Evolutionary conservation across 1,140 invertebrate species (phyloP).

Genomic region (Trichonephila inaurata): DNA sequence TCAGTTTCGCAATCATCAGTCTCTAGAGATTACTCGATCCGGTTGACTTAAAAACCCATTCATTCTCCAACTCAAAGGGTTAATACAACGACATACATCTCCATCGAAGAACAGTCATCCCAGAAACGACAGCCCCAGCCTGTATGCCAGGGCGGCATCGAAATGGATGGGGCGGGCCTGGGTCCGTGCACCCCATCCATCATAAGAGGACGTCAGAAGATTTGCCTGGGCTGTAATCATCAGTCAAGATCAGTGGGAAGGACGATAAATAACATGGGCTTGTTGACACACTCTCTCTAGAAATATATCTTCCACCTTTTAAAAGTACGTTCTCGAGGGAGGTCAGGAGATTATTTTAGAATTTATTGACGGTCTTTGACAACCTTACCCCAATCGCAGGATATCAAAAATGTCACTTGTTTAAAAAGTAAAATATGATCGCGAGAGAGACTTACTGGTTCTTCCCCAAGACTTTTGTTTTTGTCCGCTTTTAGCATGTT

Average conservation of each 20-base stretch:
- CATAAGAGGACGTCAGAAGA: not conserved
- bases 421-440: conserved; percentile 17
- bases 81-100: not conserved
- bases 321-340: not conserved
- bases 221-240: conserved; percentile 1
- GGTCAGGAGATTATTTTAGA: not conserved
- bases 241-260: conserved; percentile 13
- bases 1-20: too few relatives aligned
- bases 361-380: not conserved
- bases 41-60: not conserved
- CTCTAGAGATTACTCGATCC: too few relatives aligned
- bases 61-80: conserved; percentile 4
- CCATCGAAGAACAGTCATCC: not conserved
- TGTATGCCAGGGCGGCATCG: not conserved
- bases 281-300: not conserved
- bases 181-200: not conserved
- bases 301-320: conserved; percentile 23
- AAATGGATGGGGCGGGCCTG: not conserved
- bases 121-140: not conserved
- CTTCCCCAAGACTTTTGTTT: not conserved
- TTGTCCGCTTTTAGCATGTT: not conserved
- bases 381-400: not conserved
- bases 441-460: not conserved
- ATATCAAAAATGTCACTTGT: not conserved
- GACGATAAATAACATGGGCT: conserved; percentile 23